Conservation (phyloP, 2,888 invertebrate species). For the Diaperis boleti region DNA sequence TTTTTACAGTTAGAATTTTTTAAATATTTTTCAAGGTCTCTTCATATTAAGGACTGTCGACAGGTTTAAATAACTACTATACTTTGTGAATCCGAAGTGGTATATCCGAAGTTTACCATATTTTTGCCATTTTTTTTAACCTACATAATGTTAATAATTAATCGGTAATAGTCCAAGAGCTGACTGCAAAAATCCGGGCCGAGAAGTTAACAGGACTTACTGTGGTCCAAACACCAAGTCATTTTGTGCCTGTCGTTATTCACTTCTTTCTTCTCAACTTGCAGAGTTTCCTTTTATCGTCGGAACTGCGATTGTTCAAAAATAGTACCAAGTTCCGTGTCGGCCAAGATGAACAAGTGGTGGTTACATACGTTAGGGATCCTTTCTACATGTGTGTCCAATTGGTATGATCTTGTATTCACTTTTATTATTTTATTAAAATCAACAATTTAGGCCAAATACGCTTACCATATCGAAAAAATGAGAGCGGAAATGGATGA, state of each 20-base stretch:
- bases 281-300: neutral
- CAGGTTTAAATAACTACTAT: no score
- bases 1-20: no score
- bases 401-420: conserved; percentile 68
- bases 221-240: no score
- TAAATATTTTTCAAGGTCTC: no score
- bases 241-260: neutral
- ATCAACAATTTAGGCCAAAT: conserved; percentile 47
- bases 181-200: no score
- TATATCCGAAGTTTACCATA: no score
- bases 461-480: conserved; percentile 49
- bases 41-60: no score
- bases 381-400: conserved; percentile 78
- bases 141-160: no score
- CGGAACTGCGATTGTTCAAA: conserved; percentile 45
- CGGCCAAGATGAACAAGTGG: conserved; percentile 67
- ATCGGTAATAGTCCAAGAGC: no score
- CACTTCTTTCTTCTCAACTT: neutral
- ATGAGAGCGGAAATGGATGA: conserved; percentile 51
- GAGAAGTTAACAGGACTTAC: no score
- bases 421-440: conserved; percentile 7
- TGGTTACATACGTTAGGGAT: conserved; percentile 72
- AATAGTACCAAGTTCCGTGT: conserved; percentile 58
- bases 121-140: no score
- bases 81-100: no score